Evolutionary conservation across 2,113 vertebrate genomes (phyloP).

Genomic region (Cyprinodon brontotheroides): DNA sequence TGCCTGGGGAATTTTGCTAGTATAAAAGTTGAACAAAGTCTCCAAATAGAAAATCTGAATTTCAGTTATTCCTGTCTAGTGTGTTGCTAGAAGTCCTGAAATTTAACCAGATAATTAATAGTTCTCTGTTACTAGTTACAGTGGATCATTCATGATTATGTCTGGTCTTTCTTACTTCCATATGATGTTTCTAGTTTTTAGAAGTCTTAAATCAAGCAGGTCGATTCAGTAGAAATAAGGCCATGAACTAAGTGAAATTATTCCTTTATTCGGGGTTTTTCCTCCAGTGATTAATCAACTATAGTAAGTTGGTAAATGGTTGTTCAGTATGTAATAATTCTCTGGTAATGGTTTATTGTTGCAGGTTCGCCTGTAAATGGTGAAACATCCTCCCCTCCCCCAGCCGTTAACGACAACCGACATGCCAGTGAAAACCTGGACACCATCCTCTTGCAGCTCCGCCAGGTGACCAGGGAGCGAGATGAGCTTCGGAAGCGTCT

Average conservation of each 20-base stretch:
- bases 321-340: conserved; percentile 21
- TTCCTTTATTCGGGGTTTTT: background rate
- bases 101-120: background rate
- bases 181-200: background rate
- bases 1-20: background rate
- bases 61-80: background rate
- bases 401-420: conserved; percentile 85
- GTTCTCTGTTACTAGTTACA: background rate
- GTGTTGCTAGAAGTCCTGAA: conserved; percentile 1
- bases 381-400: conserved; percentile 90
- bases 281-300: background rate
- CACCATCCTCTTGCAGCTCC: conserved; percentile 89
- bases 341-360: conserved; percentile 59
- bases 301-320: background rate
- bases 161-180: background rate
- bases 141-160: background rate
- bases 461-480: conserved; percentile 93
- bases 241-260: background rate
- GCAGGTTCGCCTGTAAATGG: conserved; percentile 89
- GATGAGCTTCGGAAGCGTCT: conserved; percentile 95
- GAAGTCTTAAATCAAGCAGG: background rate
- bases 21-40: no score
- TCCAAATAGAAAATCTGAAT: background rate
- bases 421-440: conserved; percentile 91
- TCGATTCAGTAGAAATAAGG: background rate